Evolutionary conservation across 2,113 vertebrate species (phyloP), one percentile per base, ranked within the genome.

Genomic region (Miniopterus natalensis): DNA sequence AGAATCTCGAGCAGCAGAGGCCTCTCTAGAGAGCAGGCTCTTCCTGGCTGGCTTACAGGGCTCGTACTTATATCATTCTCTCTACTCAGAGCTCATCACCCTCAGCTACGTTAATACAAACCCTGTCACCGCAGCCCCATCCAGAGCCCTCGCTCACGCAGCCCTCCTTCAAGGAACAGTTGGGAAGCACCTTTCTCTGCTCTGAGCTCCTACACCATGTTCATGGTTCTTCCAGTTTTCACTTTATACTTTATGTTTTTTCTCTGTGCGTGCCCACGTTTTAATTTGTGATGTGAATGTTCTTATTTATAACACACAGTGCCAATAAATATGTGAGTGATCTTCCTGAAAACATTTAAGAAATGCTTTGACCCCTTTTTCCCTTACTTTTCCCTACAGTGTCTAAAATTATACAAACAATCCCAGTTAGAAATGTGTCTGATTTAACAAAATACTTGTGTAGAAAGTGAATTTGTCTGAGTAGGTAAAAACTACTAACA

Each of bases 351-450:
- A 91, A 63, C 3, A 71, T 73, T 75, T 87, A 84, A 86, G 25
- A 53, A 75, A 75, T 73, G 1, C 66, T 55, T 51, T 63, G 40
- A 47, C 10, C 14, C 36, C 17, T 59, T 57, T 36, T 27, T 4
- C 23, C 18, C 45, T 94, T 84, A 27, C 12, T 66, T 92, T 94
- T 63, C 65, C n/a, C 53, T 88, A 70, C 20, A 73, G 18, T 57
- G 12, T 90, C 75, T 87, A 36, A 70, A 93, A 92, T 74, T 45
- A 92, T 29, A 57, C 73, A 65, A 93, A 49, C 29, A 75, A 57
- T 27, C 11, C 20, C 77, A 59, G 45, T 75, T 71, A 80, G 25
- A 91, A 57, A 84, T 88, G 40, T 70, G 31, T 81, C 42, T 83
- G 70, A 84, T 89, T 80, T 65, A 87, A 57, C 65, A 73, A 63